Percentiles rank a stretch among this genome's conserved stretches.
Conservation (phyloP, 2,797 vertebrate genomes). For the Euphonia xanthogaster region DNA sequence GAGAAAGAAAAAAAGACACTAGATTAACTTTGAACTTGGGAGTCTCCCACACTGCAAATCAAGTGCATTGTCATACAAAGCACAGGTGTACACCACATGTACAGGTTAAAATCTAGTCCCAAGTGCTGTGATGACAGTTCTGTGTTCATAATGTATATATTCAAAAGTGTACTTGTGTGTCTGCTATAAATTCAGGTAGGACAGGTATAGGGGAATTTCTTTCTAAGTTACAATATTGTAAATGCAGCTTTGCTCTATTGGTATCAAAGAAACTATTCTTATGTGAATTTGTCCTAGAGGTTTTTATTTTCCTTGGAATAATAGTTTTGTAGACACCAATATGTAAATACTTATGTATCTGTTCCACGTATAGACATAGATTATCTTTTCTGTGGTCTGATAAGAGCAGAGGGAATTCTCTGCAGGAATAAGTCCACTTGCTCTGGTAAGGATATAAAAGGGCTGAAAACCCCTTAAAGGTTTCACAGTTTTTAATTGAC, state of each 20-base stretch:
- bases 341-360: not conserved
- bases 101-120: constrained; percentile 29
- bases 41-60: constrained; percentile 57
- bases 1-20: constrained; percentile 39
- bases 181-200: constrained; percentile 30
- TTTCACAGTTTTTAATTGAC: not conserved
- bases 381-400: not conserved
- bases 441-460: not conserved
- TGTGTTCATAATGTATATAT: constrained; percentile 18
- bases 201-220: not conserved
- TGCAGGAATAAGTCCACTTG: not conserved
- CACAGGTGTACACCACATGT: constrained; percentile 67
- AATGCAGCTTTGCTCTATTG: not conserved
- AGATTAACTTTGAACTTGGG: constrained; percentile 56
- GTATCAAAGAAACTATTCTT: not conserved
- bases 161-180: not conserved
- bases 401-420: not conserved
- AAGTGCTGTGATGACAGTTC: constrained; percentile 40
- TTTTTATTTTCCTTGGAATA: not conserved
- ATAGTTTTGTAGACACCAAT: not conserved
- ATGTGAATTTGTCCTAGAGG: not conserved
- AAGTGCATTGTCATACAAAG: constrained; percentile 29
- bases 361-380: not conserved
- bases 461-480: not conserved
- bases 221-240: not conserved